Evolutionary conservation across 2,888 invertebrate genomes (phyloP), one percentile per base, ranked within the genome.

Genomic region (Nephrocerus scutellatus): DNA sequence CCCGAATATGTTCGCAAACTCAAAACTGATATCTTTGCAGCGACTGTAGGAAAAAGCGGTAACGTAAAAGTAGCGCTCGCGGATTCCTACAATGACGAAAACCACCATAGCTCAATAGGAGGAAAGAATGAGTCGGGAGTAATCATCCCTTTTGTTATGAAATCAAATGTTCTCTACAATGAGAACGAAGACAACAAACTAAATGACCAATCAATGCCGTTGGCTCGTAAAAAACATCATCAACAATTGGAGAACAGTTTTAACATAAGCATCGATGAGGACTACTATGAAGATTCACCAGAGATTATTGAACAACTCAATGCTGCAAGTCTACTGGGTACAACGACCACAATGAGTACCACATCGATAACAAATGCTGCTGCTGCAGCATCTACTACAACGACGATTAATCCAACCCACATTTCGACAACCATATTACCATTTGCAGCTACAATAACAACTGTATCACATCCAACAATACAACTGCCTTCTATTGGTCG

Each of bases 1-100:
- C 63, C 65, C 2, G 56, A 63, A 14, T 63, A 64, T 53, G 49
- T 63, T 43, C 55, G 59, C n/a, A 51, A 58, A 38, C 45, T 54
- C 8, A 57, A 57, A 25, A 46, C 56, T 14, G 53, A 59, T 34
- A 45, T 54, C 38, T 47, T 51, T 39, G 50, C 50, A 28, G 41
- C 36, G 19, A 16, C 39, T 44, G 29, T 36, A 36, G 10, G 21
- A 33, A 21, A 36, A 22, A 22, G 22, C 43, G 20, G n/a, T n/a
- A n/a, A n/a, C n/a, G n/a, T n/a, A n/a, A n/a, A n/a, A n/a, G n/a
- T n/a, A n/a, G n/a, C n/a, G n/a, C n/a, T n/a, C n/a, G n/a, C n/a
- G n/a, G n/a, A n/a, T n/a, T n/a, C 34, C 36, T 18, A 41, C 25
- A 14, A 31, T 31, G 34, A 41, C 10, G 3, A 37, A 43, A 12